Conservation (phyloP, 2,888 invertebrate species). For the Dynastes grantii region DNA sequence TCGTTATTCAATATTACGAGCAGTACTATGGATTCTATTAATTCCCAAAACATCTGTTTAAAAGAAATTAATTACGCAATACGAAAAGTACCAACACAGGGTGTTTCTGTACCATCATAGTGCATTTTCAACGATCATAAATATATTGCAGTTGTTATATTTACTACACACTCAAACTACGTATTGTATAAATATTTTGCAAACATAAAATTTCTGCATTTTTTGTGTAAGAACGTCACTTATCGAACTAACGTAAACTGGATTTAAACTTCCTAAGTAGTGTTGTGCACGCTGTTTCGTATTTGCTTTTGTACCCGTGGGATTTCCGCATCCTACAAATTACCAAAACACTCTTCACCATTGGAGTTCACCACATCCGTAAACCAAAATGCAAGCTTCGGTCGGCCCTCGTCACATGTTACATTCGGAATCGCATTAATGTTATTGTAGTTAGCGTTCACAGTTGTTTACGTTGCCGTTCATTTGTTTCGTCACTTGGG, state of each 20-base stretch:
- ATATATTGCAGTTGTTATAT: no score
- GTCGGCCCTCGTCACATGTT: background rate
- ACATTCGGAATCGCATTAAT: slow-evolving; percentile 5
- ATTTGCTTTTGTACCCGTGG: slow-evolving; percentile 22
- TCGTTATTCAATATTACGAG: no score
- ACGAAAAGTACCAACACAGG: no score
- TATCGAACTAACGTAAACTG: background rate
- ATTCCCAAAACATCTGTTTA: no score
- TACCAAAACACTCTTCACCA: slow-evolving; percentile 7
- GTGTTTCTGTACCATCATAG: no score
- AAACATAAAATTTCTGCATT: no score
- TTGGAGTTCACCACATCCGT: background rate
- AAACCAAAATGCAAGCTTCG: background rate
- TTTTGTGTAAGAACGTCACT: background rate
- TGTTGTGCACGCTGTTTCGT: slow-evolving; percentile 14
- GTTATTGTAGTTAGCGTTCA: slow-evolving; percentile 12
- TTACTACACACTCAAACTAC: no score
- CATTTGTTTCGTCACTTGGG: slow-evolving; percentile 36
- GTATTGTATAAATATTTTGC: no score
- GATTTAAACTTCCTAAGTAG: background rate
- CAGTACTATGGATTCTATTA: no score
- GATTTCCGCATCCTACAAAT: slow-evolving; percentile 8
- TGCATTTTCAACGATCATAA: no score
- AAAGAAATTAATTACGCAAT: no score
- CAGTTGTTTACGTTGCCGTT: slow-evolving; percentile 30